These are phyloP conservation scores for Archaeoteleia sp. DNA, from an alignment of 2,888 invertebrate genomes.

Conservation along the genomic window DNA sequence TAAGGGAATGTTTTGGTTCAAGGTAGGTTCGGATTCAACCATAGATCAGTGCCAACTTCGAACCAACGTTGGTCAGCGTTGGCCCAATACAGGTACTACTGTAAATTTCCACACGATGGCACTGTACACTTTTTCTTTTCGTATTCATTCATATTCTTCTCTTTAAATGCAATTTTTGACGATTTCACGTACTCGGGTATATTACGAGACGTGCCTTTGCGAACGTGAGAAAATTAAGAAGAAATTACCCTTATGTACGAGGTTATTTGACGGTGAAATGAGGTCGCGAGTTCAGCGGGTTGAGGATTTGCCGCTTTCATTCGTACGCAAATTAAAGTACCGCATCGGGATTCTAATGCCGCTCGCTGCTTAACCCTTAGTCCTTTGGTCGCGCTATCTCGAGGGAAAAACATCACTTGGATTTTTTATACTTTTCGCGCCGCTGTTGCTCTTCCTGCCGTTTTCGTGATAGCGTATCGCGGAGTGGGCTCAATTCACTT, in stretches of 20 bases:
- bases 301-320: conserved; percentile 16
- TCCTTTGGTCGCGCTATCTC: neutral
- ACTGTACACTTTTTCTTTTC: no score
- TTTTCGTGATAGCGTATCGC: conserved; percentile 34
- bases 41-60: conserved; percentile 28
- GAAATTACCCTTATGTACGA: conserved; percentile 41
- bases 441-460: neutral
- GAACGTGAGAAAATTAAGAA: conserved; percentile 44
- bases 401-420: conserved; percentile 11
- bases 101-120: no score
- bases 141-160: no score
- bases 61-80: no score
- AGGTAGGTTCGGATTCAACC: no score
- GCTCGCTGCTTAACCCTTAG: conserved; percentile 22
- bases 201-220: conserved; percentile 36
- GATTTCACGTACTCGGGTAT: conserved; percentile 44
- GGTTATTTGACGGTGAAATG: conserved; percentile 31
- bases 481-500: conserved; percentile 23
- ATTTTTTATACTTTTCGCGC: neutral
- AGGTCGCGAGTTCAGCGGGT: conserved; percentile 39
- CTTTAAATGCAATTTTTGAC: conserved; percentile 48
- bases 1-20: no score
- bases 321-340: conserved; percentile 46
- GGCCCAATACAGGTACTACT: no score
- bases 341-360: conserved; percentile 23